Evolutionary conservation across 2,113 vertebrate genomes (phyloP).

Genomic region (Oplegnathus fasciatus): DNA sequence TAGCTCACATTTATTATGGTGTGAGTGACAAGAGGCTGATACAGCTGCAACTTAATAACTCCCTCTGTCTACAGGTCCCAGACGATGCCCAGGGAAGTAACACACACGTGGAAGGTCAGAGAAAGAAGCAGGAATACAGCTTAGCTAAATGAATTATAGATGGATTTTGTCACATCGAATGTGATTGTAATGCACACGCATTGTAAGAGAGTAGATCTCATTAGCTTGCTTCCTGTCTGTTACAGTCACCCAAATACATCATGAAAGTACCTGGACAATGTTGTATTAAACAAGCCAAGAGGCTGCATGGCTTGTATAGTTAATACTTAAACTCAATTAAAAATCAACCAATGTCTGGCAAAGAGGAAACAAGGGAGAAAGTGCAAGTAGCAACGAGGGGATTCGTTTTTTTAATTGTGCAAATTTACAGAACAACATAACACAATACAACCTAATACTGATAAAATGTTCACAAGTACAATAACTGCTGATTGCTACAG

Average conservation of each 20-base stretch:
- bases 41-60: constrained; percentile 19
- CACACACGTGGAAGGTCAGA: constrained; percentile 4
- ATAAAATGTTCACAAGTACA: background rate
- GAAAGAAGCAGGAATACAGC: constrained; percentile 2
- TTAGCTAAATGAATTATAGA: constrained; percentile 16
- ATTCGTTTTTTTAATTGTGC: background rate
- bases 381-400: background rate
- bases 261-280: constrained; percentile 46
- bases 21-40: constrained; percentile 28
- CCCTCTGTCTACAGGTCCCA: background rate
- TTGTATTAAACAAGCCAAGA: constrained; percentile 22
- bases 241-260: constrained; percentile 36
- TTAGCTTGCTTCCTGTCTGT: constrained; percentile 36
- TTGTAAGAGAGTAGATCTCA: constrained; percentile 37
- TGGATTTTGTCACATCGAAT: constrained; percentile 24
- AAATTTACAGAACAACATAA: too few relatives aligned
- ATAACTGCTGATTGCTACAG: background rate
- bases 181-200: constrained; percentile 1
- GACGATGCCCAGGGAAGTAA: background rate
- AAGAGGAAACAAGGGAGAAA: background rate
- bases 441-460: background rate
- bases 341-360: background rate
- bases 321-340: constrained; percentile 25
- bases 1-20: constrained; percentile 14
- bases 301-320: constrained; percentile 23